Base-by-base conservation (phyloP, 2,113 vertebrate species). In the Oryctolagus cuniculus region DNA sequence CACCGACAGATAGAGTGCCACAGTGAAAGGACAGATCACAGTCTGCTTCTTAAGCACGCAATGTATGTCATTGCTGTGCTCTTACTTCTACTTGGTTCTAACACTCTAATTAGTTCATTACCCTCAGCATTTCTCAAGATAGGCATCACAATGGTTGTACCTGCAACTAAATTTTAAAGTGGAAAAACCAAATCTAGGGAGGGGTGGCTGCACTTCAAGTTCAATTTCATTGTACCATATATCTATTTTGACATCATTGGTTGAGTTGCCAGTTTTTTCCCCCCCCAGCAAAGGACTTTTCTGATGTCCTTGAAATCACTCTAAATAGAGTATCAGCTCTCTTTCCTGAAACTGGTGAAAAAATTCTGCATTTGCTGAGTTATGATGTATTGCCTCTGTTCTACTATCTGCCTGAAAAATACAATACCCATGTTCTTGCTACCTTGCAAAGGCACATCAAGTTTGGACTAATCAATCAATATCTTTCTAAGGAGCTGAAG, bases 381-480 rank as follows among this genome's bases (percentile, higher is more conserved):
- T 89, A 36, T 80, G n/a, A 72, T 95, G 75, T 13, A 92, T 38
- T 80, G 66, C 87, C 2, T 5, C 31, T 74, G 38, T 9, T 96
- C 10, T 80, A 89, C 86, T n/a, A 36, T n/a, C 49, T 85, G 15
- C 51, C 82, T 82, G 36, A 80, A 94, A 94, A 96, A 86, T 19
- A 17, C 55, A 96, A 86, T 19, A 25, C 27, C 83, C 34, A 66
- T 94, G 73, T 70, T 44, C 75, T 49, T 88, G 49, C 34, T 74
- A 78, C 16, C 34, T 44, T 67, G 70, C 72, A 89, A 91, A 82
- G 77, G 17, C 36, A 63, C 69, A 87, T 61, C 81, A 75, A 73
- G 31, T 93, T 89, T 79, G n/a, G 63, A 93, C 58, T 82, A 75
- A 89, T 67, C 24, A 75, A 89, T 67, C 19, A 91, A 93, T 92